These are phyloP conservation scores for Euwallacea similis DNA, from an alignment of 1,140 invertebrate genomes.

Conservation along the genomic window DNA sequence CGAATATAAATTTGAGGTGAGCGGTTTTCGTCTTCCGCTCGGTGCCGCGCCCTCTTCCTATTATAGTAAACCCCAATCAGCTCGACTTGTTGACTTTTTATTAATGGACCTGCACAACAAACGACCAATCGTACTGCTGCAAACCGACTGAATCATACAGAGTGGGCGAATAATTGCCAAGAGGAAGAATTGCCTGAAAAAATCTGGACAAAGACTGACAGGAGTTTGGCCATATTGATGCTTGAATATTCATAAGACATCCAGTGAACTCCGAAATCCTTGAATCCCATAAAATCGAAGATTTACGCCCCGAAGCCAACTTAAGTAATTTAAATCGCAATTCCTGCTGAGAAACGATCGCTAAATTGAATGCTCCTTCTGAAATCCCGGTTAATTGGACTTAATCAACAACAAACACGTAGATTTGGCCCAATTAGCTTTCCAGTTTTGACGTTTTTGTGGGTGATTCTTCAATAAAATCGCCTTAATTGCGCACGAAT, in stretches of 20 bases:
- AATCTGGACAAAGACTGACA: too few species aligned
- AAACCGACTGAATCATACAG: constrained; percentile 15
- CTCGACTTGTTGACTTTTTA: constrained; percentile 35
- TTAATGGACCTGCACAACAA: constrained; percentile 31
- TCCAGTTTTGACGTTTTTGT: constrained; percentile 20
- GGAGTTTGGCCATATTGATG: too few species aligned
- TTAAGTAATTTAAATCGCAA: constrained; percentile 24
- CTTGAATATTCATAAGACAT: neutral
- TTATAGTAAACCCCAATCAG: constrained; percentile 38
- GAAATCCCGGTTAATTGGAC: constrained; percentile 17
- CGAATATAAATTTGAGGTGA: too few species aligned
- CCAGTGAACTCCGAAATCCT: constrained; percentile 9
- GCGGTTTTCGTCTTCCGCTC: constrained; percentile 20
- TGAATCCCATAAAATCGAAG: constrained; percentile 7
- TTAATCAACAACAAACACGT: constrained; percentile 22
- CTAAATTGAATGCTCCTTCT: constrained; percentile 23
- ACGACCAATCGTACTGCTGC: constrained; percentile 13
- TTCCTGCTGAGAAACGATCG: constrained; percentile 26
- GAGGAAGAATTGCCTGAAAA: constrained; percentile 3
- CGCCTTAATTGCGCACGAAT: neutral
- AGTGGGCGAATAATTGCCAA: constrained; percentile 32
- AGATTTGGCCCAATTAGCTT: constrained; percentile 25
- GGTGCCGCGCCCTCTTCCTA: constrained; percentile 33
- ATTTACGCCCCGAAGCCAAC: constrained; percentile 9
- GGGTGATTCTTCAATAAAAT: neutral